Conservation (phyloP, 1,140 invertebrate genomes). For the Sycophaga agraensis region DNA sequence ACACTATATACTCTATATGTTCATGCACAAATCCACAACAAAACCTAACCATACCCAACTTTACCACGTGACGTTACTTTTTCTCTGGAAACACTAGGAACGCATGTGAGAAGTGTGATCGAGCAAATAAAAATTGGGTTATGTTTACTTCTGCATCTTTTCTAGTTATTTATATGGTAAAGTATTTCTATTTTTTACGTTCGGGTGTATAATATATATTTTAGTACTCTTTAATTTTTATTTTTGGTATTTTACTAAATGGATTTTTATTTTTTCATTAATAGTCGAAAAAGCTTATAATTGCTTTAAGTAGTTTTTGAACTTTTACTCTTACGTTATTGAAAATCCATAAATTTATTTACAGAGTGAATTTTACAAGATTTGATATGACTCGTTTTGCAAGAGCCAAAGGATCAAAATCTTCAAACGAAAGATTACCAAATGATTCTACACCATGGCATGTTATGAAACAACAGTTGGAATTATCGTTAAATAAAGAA, state of each 20-base stretch:
- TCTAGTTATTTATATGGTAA: too few species aligned
- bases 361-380: background rate
- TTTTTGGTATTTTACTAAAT: background rate
- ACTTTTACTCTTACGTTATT: too few species aligned
- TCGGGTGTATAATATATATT: too few species aligned
- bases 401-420: conserved; percentile 71
- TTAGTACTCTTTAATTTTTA: too few species aligned
- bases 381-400: conserved; percentile 71
- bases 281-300: background rate
- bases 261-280: background rate
- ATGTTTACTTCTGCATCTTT: background rate
- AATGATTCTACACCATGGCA: conserved; percentile 73
- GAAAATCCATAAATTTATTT: background rate
- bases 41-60: too few species aligned
- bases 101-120: too few species aligned
- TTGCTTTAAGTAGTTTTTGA: too few species aligned
- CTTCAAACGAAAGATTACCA: conserved; percentile 68
- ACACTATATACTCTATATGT: too few species aligned
- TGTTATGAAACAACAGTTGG: conserved; percentile 66
- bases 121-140: background rate
- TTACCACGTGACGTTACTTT: too few species aligned
- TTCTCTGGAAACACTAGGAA: too few species aligned
- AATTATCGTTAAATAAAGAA: conserved; percentile 42
- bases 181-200: too few species aligned
- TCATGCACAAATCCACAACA: too few species aligned